Base-by-base conservation (phyloP, 2,888 invertebrate genomes). In the Sicus ferrugineus region DNA sequence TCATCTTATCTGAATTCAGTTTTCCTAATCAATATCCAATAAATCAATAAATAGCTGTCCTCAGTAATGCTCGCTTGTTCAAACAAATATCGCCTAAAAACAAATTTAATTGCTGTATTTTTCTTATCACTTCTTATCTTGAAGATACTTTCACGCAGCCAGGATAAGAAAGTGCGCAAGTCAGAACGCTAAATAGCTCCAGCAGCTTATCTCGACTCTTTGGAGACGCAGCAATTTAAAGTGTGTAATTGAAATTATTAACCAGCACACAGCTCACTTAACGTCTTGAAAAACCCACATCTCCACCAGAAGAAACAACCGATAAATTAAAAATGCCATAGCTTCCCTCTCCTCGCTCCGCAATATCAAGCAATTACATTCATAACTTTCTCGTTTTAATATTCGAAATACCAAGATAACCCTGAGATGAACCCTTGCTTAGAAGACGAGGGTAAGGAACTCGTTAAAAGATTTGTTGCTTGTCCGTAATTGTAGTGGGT, bases 211-310 rank as follows among this genome's bases (percentile, higher is more conserved):
- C 50, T 26, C 14, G 16, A 38, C 52, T 34, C 34, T 19, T 48
- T 48, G 63, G 30, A 6, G 52, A 31, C 19, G 23, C 16, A 23
- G 14, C 48, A 31, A 34, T 52, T 65, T 65, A 34, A 65, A 34
- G 65, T 52, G 34, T 38, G 26, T 54, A 65, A 65, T 65, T 65
- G 65, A 65, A 65, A 65, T 65, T 65, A 54, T 65, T 65, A 65
- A 65, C 54, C 65, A 65, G 54, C 52, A 21, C n/a, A 42, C 42
- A 42, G n/a, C 9, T 7, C n/a, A 31, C 5, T 65, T n/a, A 38
- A n/a, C 6, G 54, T 38, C n/a, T 9, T 11, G 38, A 38, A 38
- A 38, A 48, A 31, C 34, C 11, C 30, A 54, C 52, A 65, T 48
- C 30, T 63, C 30, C 48, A 28, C 63, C 38, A 14, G n/a, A 42